Base-by-base conservation (phyloP, 2,113 vertebrate genomes). In the Ardeotis arabs region DNA sequence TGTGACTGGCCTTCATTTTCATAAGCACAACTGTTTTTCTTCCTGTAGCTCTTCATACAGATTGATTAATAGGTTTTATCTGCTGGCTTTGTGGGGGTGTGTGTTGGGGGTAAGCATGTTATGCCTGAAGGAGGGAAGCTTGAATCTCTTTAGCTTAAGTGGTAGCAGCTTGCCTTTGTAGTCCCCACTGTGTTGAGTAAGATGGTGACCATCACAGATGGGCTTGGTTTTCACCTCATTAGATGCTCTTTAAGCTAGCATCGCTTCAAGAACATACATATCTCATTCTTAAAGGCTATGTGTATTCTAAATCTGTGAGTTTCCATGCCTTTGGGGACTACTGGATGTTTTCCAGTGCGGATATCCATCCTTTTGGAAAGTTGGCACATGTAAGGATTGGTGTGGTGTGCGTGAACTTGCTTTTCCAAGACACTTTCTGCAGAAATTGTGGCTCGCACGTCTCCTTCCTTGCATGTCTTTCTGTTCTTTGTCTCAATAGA, bases 321-420 rank as follows among this genome's bases (percentile, higher is more conserved):
- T 87, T 84, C 64, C 0, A 0, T 91, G 76, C 58, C 73, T 84
- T 72, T 79, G 84, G 66, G 60, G 39, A 58, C 49, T 60, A 12
- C 52, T 87, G 77, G 60, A 77, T 64, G 68, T 67, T 18, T 75
- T 89, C 84, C 21, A 11, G 39, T 31, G 49, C 1, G 9, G 87
- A 89, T 85, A 62, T 83, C 66, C 69, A 69, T 91, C 66, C 62
- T 89, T 84, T 76, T 79, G 58, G 89, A 96, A 95, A 91, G 52
- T 84, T 95, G 84, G 77, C 89, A 31, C 0, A 0, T 22, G 44
- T 52, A 64, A 58, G 1, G 4, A 21, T 27, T 73, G 56, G 58
- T 87, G 56, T 63, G 50, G 20, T 52, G 33, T 68, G 37, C 3
- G 0, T 35, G 73, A 89, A 75, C 81, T 83, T 87, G 63, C 33